These are phyloP conservation scores for Hydractinia symbiolongicarpus DNA, from an alignment of 30 jellyfish, hydroid and myxozoan species.

Conservation along the genomic window DNA sequence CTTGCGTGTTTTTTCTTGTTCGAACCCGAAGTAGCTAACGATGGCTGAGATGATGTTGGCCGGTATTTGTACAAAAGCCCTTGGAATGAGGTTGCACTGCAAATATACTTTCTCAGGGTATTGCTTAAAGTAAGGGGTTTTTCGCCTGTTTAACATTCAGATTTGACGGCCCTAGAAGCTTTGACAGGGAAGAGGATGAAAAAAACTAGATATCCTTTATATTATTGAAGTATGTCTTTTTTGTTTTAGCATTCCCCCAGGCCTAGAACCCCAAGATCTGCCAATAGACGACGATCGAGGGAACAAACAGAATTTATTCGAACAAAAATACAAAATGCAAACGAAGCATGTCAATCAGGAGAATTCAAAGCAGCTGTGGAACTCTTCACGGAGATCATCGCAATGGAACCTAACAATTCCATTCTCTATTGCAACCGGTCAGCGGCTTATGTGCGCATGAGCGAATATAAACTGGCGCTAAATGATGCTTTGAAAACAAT, in stretches of 20 bases:
- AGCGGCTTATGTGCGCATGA: constrained; percentile 63
- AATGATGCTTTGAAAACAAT: constrained; percentile 55
- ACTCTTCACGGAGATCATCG: constrained; percentile 52
- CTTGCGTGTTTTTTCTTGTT: too few relatives aligned
- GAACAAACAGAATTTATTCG: constrained; percentile 27
- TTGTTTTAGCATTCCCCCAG: constrained; percentile 13
- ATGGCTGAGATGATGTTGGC: too few relatives aligned
- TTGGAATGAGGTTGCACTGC: too few relatives aligned
- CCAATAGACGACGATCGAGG: constrained; percentile 5
- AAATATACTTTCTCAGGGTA: too few relatives aligned
- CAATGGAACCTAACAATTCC: constrained; percentile 42
- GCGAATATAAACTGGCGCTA: constrained; percentile 48
- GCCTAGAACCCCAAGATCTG: constrained; percentile 17
- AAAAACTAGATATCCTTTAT: too few relatives aligned
- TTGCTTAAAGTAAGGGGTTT: too few relatives aligned
- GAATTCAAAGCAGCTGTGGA: constrained; percentile 55
- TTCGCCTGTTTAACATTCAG: too few relatives aligned
- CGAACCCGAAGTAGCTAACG: too few relatives aligned
- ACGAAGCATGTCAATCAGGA: constrained; percentile 80
- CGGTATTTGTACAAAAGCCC: too few relatives aligned
- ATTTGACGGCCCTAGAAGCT: too few relatives aligned
- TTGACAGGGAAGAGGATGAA: too few relatives aligned
- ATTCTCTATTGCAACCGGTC: constrained; percentile 67
- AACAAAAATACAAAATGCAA: constrained; percentile 53
- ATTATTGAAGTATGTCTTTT: background rate